Percentiles rank a stretch among this genome's conserved stretches.
Evolutionary conservation across 2,888 invertebrate species (phyloP).

Genomic region (Lasioglossum villosulum): DNA sequence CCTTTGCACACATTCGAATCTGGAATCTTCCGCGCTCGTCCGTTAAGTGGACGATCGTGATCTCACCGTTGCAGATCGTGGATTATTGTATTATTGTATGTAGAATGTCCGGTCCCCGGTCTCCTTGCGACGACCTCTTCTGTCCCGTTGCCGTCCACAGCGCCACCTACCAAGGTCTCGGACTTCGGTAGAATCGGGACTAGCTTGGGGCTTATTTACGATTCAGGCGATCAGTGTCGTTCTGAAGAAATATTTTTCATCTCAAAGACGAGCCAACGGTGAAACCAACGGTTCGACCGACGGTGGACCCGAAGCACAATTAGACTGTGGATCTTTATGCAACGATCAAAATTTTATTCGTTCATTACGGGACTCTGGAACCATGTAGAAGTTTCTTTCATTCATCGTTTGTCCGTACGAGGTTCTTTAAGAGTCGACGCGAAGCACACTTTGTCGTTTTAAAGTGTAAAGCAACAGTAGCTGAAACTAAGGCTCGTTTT

Average conservation of each 20-base stretch:
- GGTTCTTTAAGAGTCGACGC: no score
- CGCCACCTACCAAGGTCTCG: not conserved
- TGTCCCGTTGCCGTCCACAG: not conserved
- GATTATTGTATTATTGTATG: not conserved
- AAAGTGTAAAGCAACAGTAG: no score
- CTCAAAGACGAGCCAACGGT: not conserved
- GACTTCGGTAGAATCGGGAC: not conserved
- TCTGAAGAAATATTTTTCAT: not conserved
- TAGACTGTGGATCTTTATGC: not conserved
- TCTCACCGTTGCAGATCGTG: not conserved
- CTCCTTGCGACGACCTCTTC: not conserved
- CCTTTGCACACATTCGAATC: not conserved
- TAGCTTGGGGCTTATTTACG: not conserved
- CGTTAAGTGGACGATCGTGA: not conserved
- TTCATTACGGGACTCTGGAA: no score
- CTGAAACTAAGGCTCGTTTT: no score
- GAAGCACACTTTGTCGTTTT: no score
- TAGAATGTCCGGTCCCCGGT: not conserved
- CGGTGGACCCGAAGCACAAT: not conserved
- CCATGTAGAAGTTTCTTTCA: no score
- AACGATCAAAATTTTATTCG: no score
- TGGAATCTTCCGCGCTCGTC: not conserved
- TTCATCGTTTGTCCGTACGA: no score
- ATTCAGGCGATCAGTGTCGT: not conserved
- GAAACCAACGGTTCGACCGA: not conserved